A percentile compares a stretch with the other conserved stretches of the same genome.
Evolutionary conservation across 1,140 invertebrate genomes (phyloP).

Genomic region (Orussus abietinus): DNA sequence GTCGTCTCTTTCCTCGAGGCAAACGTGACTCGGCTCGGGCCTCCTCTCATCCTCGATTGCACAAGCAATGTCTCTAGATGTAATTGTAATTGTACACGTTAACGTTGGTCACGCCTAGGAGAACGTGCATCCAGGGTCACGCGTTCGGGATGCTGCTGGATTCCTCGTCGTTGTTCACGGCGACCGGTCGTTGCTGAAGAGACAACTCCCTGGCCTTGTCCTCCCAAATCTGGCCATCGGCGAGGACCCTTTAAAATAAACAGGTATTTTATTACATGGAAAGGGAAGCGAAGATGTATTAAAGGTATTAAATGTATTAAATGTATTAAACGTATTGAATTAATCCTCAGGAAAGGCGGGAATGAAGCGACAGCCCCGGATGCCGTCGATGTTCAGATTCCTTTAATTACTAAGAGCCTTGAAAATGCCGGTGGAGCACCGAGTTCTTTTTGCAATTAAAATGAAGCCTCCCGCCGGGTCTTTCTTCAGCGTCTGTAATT

Average conservation of each 20-base stretch:
- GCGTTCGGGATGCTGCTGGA: constrained; percentile 26
- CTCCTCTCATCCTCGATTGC: too few relatives aligned
- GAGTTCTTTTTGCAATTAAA: too few relatives aligned
- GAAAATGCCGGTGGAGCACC: too few relatives aligned
- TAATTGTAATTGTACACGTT: constrained; percentile 26
- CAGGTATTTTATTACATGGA: background rate
- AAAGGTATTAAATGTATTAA: background rate
- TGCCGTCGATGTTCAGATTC: background rate
- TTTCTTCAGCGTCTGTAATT: too few relatives aligned
- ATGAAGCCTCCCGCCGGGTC: too few relatives aligned
- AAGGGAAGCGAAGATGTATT: background rate
- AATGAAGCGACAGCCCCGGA: too few relatives aligned
- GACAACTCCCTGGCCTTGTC: constrained; percentile 41
- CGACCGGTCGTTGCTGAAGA: constrained; percentile 23
- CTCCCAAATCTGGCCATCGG: constrained; percentile 43
- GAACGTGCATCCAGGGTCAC: constrained; percentile 30
- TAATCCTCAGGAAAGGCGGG: background rate
- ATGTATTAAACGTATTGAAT: background rate
- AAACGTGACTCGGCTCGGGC: too few relatives aligned
- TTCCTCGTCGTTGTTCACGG: constrained; percentile 23
- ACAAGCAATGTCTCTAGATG: too few relatives aligned
- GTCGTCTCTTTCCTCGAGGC: background rate
- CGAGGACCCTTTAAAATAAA: constrained; percentile 42
- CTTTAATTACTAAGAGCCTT: background rate
- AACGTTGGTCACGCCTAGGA: constrained; percentile 19